Base-by-base conservation (phyloP, 2,888 invertebrate species). In the Ornithoptera priamus region DNA sequence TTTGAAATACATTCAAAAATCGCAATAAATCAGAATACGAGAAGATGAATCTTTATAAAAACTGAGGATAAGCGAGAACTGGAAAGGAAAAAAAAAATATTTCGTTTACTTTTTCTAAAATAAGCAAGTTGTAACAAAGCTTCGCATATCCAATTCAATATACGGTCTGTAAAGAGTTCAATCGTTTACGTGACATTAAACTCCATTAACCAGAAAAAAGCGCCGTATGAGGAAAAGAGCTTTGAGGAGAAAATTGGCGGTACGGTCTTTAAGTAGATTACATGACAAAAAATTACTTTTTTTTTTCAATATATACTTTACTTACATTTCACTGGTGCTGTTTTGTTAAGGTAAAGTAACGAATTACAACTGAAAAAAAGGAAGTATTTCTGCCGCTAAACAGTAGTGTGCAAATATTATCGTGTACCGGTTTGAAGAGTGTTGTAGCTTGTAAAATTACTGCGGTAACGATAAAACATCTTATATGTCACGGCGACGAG, bases 141-240 rank as follows among this genome's bases (percentile, higher is more conserved):
- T 53, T 30, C 60, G 18, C 30, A 63, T 53, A 57, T 20, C 57
- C 57, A 18, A 39, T 7, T 22, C 39, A 53, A 53, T 53, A 6
- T 53, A 53, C 53, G 46, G 46, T 53, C 53, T 22, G 58, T 24
- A 10, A 58, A 24, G 46, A 42, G 39, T 56, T 56, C 36, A 65
- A 39, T 65, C 58, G 58, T 10, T 8, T 24, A 42, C 39, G 39
- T 61, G 24, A 46, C 12, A 24, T 65, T 46, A 57, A 56, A 65
- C 30, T 65, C 36, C 3, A 65, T 59, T 59, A 61, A 61, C 39
- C 3, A 58, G 20, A 65, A 65, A 39, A 65, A 58, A 20, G 58
- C 1, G 6, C 42, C 22, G 15, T 64, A 58, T 36, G 42, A 42
- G 42, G 46, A 65, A 46, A 59, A 24, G 42, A 65, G 58, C 18